phyloP scores from a whole-genome alignment of 2,113 vertebrate species.

The Platichthys stellatus region DNA sequence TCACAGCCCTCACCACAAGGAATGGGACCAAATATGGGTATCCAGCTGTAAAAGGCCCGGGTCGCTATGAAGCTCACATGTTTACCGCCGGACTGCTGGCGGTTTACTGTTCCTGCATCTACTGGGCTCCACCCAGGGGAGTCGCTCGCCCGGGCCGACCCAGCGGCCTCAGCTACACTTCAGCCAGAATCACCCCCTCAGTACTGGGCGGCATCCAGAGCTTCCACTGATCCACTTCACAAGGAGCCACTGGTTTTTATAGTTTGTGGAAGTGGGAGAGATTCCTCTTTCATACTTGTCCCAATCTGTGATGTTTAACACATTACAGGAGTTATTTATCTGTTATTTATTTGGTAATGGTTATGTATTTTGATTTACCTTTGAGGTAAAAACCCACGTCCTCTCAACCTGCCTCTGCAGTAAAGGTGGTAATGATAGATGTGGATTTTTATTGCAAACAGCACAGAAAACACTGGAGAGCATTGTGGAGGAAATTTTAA shows the following conservation, averaged over 20 bases:
- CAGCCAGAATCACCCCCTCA: neutral
- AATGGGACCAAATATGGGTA: conserved; percentile 67
- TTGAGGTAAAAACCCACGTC: too few species aligned
- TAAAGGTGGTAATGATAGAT: neutral
- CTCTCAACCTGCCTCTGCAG: too few species aligned
- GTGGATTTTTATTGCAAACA: neutral
- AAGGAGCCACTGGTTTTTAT: neutral
- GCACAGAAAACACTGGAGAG: neutral
- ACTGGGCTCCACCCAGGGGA: conserved; percentile 6
- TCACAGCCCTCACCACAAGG: conserved; percentile 56
- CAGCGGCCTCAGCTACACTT: conserved; percentile 11
- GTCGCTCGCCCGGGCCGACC: neutral
- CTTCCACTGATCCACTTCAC: conserved; percentile 5
- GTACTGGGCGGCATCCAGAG: conserved; percentile 11
- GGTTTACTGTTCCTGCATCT: conserved; percentile 37
- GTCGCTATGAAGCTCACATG: conserved; percentile 48
- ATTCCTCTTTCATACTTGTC: neutral
- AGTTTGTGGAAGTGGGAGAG: neutral
- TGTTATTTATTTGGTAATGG: too few species aligned
- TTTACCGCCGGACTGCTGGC: conserved; percentile 40
- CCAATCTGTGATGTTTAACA: neutral
- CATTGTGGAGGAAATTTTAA: neutral
- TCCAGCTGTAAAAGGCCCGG: conserved; percentile 44
- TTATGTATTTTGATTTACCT: too few species aligned
- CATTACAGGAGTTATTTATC: neutral